phyloP scores from a whole-genome alignment of 2,888 invertebrate genomes.

The Electrophaes corylata region DNA sequence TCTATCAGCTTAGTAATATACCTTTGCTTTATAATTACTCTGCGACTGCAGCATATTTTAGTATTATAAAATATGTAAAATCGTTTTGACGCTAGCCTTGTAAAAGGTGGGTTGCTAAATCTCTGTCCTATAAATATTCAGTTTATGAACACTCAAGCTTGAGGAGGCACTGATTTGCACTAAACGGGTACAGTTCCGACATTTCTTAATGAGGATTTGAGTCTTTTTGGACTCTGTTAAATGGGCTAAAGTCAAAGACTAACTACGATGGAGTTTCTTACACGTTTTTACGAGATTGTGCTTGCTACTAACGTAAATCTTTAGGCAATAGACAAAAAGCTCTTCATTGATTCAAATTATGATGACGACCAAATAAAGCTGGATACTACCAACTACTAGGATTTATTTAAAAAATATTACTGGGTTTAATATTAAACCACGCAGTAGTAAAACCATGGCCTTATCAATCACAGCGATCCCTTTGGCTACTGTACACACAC shows the following conservation, averaged over 20 bases:
- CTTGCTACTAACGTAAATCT: too few relatives aligned
- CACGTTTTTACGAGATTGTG: too few relatives aligned
- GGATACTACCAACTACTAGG: too few relatives aligned
- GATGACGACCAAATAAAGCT: too few relatives aligned
- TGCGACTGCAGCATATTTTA: conserved; percentile 52
- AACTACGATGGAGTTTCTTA: background rate
- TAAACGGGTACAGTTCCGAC: conserved; percentile 42
- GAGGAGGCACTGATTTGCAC: conserved; percentile 58
- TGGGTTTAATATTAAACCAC: too few relatives aligned
- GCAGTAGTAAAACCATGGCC: too few relatives aligned
- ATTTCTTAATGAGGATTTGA: background rate
- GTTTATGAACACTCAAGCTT: conserved; percentile 61
- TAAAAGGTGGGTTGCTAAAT: conserved; percentile 51
- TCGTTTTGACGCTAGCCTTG: conserved; percentile 64
- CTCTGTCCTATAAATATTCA: conserved; percentile 69
- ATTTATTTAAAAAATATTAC: too few relatives aligned
- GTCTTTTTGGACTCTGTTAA: background rate
- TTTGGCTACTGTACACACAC: too few relatives aligned
- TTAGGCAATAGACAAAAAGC: too few relatives aligned
- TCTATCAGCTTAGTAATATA: background rate
- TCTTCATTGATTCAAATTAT: too few relatives aligned
- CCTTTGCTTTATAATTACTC: conserved; percentile 9
- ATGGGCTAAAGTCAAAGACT: background rate
- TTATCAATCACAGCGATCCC: too few relatives aligned
- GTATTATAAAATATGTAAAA: conserved; percentile 68